Evolutionary conservation across 2,113 vertebrate genomes (phyloP), one percentile per base, ranked within the genome.

Genomic region (Salvator merianae): DNA sequence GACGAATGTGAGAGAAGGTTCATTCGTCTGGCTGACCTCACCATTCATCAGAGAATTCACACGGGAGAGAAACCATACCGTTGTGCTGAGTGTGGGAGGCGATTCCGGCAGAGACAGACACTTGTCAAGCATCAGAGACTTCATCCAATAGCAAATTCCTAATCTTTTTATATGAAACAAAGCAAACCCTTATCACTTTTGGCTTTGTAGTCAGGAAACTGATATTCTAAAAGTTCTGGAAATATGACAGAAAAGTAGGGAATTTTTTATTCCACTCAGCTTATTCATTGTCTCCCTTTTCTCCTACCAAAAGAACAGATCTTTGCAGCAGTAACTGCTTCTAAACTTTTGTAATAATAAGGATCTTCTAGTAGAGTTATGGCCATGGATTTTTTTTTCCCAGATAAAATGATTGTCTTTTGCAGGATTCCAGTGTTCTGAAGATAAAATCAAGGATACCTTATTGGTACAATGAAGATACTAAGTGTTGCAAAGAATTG

Each of bases 101-200:
- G 36, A 86, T 92, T 50, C 68, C 43, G 68, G 3, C 36, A 76
- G 84, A 75, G 62, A 59, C 36, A 81, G 88, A 93, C 84, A 84
- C 91, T 94, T 18, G 93, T 93, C 90, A 94, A 92, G 59, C 94
- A 94, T 86, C 91, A 92, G 91, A 91, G 93, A 78, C 65, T 84
- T 70, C 66, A 84, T 28, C 83, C 83, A 62, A 78, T 59, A 62
- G 18, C 28, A 78, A 84, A 78, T 71, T 84, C 50, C 5, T 84
- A 32, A 84, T 28, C 22, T 73, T 22, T 47, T 14, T 43, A 63
- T 20, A 18, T 36, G 12, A 22, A 55, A 65, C 32, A 34, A 30
- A 82, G 9, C 16, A 36, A 53, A 77, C 2, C 43, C 12, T 76
- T 68, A 36, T 68, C 53, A 24, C 62, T 26, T 69, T 69, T 30